phyloP scores from a whole-genome alignment of 2,797 vertebrate species.

The Galaxias olidus region DNA sequence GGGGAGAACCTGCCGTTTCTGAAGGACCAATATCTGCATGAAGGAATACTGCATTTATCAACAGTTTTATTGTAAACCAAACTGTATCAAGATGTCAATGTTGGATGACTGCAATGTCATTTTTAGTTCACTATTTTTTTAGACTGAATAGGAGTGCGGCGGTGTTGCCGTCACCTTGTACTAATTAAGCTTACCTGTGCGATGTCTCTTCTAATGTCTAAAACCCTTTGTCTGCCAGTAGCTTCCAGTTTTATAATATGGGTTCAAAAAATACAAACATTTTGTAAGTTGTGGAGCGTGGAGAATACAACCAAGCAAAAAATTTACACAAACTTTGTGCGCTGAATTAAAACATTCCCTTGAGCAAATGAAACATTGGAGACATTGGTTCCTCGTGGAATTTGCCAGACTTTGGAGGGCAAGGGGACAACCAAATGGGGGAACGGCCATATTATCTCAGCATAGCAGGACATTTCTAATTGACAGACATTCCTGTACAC shows the following conservation, averaged over 20 bases:
- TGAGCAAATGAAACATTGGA: slow-evolving; percentile 63
- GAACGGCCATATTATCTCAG: slow-evolving; percentile 68
- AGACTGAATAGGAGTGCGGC: slow-evolving; percentile 67
- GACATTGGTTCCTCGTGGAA: slow-evolving; percentile 50
- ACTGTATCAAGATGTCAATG: slow-evolving; percentile 76
- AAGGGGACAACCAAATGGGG: slow-evolving; percentile 52
- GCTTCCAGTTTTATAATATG: slow-evolving; percentile 79
- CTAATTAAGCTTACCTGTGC: slow-evolving; percentile 49
- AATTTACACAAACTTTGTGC: slow-evolving; percentile 51
- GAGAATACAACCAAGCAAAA: slow-evolving; percentile 72
- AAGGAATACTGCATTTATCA: slow-evolving; percentile 71
- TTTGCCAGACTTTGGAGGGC: slow-evolving; percentile 38
- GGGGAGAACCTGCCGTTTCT: slow-evolving; percentile 17
- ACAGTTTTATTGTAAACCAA: slow-evolving; percentile 70
- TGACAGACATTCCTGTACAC: slow-evolving; percentile 52
- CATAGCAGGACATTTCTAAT: slow-evolving; percentile 52
- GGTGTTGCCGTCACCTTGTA: slow-evolving; percentile 66
- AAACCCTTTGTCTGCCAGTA: slow-evolving; percentile 75
- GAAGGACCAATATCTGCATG: slow-evolving; percentile 69
- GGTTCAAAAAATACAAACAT: slow-evolving; percentile 17
- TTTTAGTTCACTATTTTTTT: slow-evolving; percentile 82
- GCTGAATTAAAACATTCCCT: slow-evolving; percentile 64
- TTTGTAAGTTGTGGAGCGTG: slow-evolving; percentile 59
- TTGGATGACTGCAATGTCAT: slow-evolving; percentile 70
- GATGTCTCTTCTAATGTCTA: slow-evolving; percentile 57